Conservation (phyloP, 2,888 invertebrate genomes). For the Ernsta delagoae region DNA sequence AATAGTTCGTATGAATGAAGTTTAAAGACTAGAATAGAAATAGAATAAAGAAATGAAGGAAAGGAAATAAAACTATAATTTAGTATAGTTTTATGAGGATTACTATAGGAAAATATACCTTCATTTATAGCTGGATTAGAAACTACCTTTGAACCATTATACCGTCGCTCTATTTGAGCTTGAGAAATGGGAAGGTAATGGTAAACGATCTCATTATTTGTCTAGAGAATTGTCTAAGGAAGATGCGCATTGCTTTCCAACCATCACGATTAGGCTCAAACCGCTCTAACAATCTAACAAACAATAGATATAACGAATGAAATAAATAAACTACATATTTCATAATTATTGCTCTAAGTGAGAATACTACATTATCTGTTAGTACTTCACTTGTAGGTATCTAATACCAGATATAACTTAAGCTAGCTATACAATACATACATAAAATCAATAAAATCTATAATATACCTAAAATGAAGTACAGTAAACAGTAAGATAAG, state of each 20-base stretch:
- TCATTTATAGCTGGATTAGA: neutral
- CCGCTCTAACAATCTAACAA: neutral
- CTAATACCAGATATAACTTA: no score
- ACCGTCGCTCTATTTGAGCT: constrained; percentile 15
- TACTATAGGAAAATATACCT: neutral
- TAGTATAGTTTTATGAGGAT: no score
- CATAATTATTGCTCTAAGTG: neutral
- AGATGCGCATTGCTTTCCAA: constrained; percentile 20
- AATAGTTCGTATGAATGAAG: no score
- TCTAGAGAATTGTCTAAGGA: constrained; percentile 21
- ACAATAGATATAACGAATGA: neutral
- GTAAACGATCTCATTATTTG: constrained; percentile 24
- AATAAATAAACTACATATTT: neutral
- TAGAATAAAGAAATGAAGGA: no score
- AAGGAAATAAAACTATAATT: no score
- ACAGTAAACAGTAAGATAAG: no score
- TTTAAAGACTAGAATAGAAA: no score
- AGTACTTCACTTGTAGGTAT: no score
- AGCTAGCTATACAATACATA: no score
- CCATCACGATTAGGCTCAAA: constrained; percentile 7
- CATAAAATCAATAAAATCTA: no score
- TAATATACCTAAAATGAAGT: no score
- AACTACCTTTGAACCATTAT: constrained; percentile 5
- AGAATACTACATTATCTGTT: no score
- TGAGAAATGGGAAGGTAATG: constrained; percentile 16